phyloP scores from a whole-genome alignment of 2,113 vertebrate genomes.

The Riparia riparia region DNA sequence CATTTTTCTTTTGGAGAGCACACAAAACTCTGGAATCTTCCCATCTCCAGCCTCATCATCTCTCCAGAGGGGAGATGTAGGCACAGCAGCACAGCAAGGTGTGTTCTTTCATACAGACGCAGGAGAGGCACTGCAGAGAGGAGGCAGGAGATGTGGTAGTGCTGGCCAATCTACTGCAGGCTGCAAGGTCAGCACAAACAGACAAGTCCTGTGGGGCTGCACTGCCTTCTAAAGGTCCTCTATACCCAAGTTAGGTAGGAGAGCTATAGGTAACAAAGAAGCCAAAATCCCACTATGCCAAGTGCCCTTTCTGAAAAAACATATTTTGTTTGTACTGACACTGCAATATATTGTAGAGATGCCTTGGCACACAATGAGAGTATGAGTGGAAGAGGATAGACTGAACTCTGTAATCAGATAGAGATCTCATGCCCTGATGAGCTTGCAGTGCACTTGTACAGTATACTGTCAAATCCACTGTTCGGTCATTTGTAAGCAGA shows the following conservation, averaged over 20 bases:
- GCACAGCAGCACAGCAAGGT: not conserved
- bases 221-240: not conserved
- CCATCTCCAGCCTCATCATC: not conserved
- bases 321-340: not conserved
- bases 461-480: not conserved
- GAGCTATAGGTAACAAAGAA: not conserved
- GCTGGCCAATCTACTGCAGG: too few species aligned
- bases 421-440: not conserved
- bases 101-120: fast-evolving
- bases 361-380: not conserved
- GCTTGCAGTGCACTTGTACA: not conserved
- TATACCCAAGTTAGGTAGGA: fast-evolving
- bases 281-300: not conserved
- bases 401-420: not conserved
- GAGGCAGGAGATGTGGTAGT: not conserved
- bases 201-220: not conserved
- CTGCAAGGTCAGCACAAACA: not conserved
- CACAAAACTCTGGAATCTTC: not conserved
- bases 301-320: not conserved
- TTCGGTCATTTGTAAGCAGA: not conserved
- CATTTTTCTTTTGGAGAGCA: not conserved
- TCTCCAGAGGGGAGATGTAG: not conserved
- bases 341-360: not conserved
- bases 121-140: not conserved
- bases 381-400: not conserved